A percentile compares a stretch with the other conserved stretches of the same genome.
Evolutionary conservation across 2,113 vertebrate species (phyloP).

Genomic region (Vireo altiloquus): DNA sequence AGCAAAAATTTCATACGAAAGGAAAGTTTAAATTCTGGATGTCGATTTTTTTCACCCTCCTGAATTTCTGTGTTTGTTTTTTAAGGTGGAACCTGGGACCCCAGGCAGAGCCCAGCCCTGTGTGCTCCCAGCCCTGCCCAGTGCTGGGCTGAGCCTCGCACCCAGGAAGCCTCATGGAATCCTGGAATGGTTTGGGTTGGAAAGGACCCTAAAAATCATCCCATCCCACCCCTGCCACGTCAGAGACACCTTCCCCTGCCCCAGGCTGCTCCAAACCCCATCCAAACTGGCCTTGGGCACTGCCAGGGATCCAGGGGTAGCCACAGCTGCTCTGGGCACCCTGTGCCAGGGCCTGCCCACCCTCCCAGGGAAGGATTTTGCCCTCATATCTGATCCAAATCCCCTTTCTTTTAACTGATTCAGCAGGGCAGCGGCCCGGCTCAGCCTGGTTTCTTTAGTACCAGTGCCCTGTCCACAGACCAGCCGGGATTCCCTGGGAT

Average conservation of each 20-base stretch:
- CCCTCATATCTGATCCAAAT: background rate
- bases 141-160: fast-evolving
- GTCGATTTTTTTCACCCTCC: fast-evolving
- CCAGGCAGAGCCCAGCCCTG: background rate
- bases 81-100: background rate
- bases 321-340: background rate
- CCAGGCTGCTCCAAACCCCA: background rate
- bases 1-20: background rate
- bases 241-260: background rate
- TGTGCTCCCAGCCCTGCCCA: fast-evolving
- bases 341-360: background rate
- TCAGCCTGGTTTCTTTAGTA: background rate
- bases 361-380: background rate
- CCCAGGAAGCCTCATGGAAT: background rate
- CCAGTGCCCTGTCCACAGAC: fast-evolving
- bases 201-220: background rate
- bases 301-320: background rate
- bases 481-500: background rate
- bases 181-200: background rate
- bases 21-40: background rate
- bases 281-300: background rate
- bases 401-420: background rate
- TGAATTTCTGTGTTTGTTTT: background rate
- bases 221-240: background rate
- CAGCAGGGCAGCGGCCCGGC: background rate